Conservation (phyloP, 2,113 vertebrate genomes). For the Panurus biarmicus region DNA sequence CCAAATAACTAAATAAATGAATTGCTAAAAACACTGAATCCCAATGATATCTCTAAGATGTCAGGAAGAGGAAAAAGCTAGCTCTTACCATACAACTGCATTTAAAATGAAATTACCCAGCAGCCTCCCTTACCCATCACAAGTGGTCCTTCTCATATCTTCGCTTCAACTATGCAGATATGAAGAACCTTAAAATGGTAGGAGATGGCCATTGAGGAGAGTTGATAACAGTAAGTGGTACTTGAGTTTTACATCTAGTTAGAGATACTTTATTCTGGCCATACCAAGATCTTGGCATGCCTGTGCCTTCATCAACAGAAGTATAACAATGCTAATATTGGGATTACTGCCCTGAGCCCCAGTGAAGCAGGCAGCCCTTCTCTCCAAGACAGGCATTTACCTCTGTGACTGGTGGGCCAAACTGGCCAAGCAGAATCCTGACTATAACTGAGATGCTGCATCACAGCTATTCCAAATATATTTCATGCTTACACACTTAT, state of each 20-base stretch:
- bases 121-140: neutral
- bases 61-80: neutral
- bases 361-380: neutral
- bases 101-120: neutral
- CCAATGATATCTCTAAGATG: neutral
- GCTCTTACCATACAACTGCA: neutral
- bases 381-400: neutral
- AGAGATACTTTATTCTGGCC: neutral
- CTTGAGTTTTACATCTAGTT: neutral
- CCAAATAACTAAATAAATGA: neutral
- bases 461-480: neutral
- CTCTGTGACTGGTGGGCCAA: fast-evolving
- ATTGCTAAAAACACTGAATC: neutral
- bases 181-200: neutral
- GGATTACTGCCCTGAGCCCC: neutral
- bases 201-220: neutral
- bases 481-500: neutral
- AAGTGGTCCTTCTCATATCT: neutral
- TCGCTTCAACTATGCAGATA: neutral
- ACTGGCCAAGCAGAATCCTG: neutral
- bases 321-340: neutral
- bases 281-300: neutral
- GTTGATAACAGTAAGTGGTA: neutral
- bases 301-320: neutral
- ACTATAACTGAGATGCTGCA: neutral